Evolutionary conservation across 2,113 vertebrate genomes (phyloP), one percentile per base, ranked within the genome.

Genomic region (Silurus meridionalis): DNA sequence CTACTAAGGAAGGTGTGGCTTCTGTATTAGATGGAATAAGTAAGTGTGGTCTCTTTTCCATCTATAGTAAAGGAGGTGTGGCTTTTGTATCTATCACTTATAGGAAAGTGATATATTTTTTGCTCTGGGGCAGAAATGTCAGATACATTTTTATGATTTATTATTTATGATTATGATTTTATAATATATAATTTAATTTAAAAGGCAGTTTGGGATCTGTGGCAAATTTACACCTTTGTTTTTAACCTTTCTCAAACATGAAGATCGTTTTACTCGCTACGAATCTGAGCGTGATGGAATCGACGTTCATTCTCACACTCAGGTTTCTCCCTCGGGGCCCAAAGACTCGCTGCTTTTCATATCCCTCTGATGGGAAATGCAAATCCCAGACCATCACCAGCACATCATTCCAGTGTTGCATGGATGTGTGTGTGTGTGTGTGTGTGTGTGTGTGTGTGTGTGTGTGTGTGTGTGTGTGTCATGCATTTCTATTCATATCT

Each of bases 301-400:
- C 52, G 71, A 87, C 75, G 55, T 53, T 82, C 61, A 89, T 88
- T 72, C 85, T 61, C 77, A 58, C 82, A 28, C 61, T 79, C 21
- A 19, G 82, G 83, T 77, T 66, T 83, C 67, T 64, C 78, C 83
- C 75, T n/a, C 46, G 46, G 17, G 80, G 46, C 23, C 72, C 25
- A 17, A 48, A 28, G 61, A 25, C 71, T 58, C 58, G 25, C 64
- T 87, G 80, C 50, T 66, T 87, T 84, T 87, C 80, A 82, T 89
- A 81, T 85, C 87, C 23, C 50, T 37, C 60, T 86, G 77, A 80
- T 60, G 84, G 78, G 17, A 86, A 55, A 67, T 63, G 81, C 37
- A 61, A 74, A 74, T 74, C 71, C 19, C 19, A 23, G 1, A 48
- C 37, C 46, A 72, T 72, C 69, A 48, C 7, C 14, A 1, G 4